Percentiles rank a stretch among this genome's conserved stretches.
Evolutionary conservation across 2,113 vertebrate species (phyloP).

Genomic region (Thermophis baileyi): DNA sequence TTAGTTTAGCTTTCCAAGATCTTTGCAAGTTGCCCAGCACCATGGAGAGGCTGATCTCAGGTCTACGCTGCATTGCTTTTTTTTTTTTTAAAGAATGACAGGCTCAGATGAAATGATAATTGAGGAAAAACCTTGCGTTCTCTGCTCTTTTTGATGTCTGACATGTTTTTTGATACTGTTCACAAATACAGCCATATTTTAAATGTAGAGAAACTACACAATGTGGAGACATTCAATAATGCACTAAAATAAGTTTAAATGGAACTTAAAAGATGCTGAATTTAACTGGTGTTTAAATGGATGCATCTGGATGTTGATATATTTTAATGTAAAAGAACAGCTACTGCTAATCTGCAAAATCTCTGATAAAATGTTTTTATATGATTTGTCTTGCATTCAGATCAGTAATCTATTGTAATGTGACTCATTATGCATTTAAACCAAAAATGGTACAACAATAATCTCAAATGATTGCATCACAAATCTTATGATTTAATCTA

Average conservation of each 20-base stretch:
- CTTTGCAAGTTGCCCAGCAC: not conserved
- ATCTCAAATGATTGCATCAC: not conserved
- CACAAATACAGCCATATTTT: not conserved
- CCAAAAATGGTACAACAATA: not conserved
- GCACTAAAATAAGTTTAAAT: not conserved
- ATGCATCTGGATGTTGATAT: not conserved
- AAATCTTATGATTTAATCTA: not conserved
- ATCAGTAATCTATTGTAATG: not conserved
- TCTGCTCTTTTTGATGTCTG: not conserved
- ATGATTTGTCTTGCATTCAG: not conserved
- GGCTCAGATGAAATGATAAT: conserved; percentile 24
- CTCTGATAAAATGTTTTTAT: not conserved
- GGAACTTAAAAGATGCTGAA: not conserved
- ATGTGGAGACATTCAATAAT: not conserved
- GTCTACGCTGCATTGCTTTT: not conserved
- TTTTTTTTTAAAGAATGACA: conserved; percentile 1
- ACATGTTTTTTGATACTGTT: not conserved
- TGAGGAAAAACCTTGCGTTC: not conserved
- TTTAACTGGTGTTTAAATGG: not conserved
- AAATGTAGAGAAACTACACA: not conserved
- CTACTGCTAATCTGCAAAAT: not conserved
- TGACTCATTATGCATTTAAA: not conserved
- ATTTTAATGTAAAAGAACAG: not conserved
- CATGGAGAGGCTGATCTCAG: not conserved
- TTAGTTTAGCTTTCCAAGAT: not conserved